These are phyloP conservation scores for Puma concolor DNA, from an alignment of 2,113 vertebrate genomes.

Conservation along the genomic window DNA sequence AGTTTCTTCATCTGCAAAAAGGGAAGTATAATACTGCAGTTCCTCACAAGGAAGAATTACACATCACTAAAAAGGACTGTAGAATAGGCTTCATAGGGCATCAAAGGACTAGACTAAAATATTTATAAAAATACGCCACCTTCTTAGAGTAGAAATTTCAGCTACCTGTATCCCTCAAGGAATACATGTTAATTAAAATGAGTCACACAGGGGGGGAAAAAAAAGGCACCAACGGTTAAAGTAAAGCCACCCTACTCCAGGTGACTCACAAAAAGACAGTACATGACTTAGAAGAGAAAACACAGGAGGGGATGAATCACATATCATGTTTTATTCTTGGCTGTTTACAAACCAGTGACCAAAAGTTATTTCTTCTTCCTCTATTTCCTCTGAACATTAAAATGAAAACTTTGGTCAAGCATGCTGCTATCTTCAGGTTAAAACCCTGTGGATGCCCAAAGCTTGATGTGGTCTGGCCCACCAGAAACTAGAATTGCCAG, in stretches of 20 bases:
- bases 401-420: constrained; percentile 39
- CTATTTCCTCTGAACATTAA: constrained; percentile 43
- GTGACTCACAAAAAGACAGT: constrained; percentile 27
- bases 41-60: constrained; percentile 43
- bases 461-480: background rate
- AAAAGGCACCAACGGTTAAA: background rate
- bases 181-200: background rate
- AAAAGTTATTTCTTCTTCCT: constrained; percentile 37
- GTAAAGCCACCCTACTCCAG: background rate
- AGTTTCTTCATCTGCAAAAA: constrained; percentile 64
- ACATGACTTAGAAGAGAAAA: background rate
- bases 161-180: constrained; percentile 19
- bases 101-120: constrained; percentile 31
- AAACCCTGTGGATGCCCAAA: background rate
- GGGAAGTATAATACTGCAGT: constrained; percentile 40
- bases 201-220: background rate
- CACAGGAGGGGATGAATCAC: background rate
- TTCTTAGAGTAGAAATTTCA: constrained; percentile 28
- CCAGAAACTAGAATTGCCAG: background rate
- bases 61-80: constrained; percentile 42
- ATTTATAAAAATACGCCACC: background rate
- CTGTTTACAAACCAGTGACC: constrained; percentile 32
- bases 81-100: constrained; percentile 23
- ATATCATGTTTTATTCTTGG: constrained; percentile 18
- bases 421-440: background rate